phyloP scores from a whole-genome alignment of 2,113 vertebrate species.

The Semnornis frantzii region DNA sequence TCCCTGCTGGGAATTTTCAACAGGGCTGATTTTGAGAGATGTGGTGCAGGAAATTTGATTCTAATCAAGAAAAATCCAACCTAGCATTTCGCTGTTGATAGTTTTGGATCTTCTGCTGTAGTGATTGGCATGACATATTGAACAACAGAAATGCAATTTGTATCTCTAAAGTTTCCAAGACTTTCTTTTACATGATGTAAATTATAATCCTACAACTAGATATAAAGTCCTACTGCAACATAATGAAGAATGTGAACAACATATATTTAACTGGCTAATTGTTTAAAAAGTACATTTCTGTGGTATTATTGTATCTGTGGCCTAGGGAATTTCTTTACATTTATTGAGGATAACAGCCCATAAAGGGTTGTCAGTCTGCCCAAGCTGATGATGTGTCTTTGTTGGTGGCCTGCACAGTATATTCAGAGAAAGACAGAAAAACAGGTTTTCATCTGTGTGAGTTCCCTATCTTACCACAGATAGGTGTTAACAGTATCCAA shows the following conservation, averaged over 20 bases:
- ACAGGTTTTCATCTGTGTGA: background rate
- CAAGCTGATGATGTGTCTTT: background rate
- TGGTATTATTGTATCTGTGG: background rate
- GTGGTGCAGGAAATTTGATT: background rate
- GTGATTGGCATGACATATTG: background rate
- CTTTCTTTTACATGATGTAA: background rate
- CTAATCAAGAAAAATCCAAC: background rate
- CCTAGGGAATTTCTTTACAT: background rate
- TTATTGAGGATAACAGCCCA: background rate
- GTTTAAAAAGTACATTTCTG: background rate
- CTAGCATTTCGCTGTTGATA: background rate
- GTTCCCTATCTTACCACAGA: background rate
- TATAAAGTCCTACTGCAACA: background rate
- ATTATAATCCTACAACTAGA: background rate
- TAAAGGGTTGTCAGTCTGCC: background rate
- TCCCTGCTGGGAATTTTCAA: background rate
- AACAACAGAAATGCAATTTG: background rate
- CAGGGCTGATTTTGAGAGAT: background rate
- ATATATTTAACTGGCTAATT: background rate
- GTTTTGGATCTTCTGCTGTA: background rate
- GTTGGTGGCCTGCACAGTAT: background rate
- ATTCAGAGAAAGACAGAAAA: background rate
- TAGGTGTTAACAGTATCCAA: background rate
- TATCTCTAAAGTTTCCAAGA: background rate
- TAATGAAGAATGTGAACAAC: background rate